phyloP scores from a whole-genome alignment of 2,888 invertebrate genomes.

The Drosophila pseudotakahashii region DNA sequence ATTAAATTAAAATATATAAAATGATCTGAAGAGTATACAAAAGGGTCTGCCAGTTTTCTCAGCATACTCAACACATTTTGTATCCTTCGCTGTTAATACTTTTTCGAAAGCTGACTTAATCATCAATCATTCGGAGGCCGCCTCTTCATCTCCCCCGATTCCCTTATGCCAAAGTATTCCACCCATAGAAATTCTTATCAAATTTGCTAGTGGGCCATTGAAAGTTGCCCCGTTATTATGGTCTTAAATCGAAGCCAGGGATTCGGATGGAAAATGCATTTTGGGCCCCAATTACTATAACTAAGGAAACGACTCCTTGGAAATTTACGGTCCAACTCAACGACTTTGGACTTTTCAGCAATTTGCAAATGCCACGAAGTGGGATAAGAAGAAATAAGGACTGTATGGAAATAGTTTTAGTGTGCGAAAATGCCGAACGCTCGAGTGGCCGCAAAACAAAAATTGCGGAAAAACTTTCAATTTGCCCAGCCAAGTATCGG shows the following conservation, averaged over 20 bases:
- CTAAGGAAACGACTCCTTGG: conserved; percentile 29
- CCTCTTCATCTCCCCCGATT: not conserved
- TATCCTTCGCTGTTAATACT: conserved; percentile 35
- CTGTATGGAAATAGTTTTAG: conserved; percentile 56
- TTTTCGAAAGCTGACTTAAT: conserved; percentile 31
- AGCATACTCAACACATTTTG: conserved; percentile 1
- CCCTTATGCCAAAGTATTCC: conserved; percentile 18
- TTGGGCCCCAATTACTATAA: conserved; percentile 47
- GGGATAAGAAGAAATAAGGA: conserved; percentile 25
- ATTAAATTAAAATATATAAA: not conserved
- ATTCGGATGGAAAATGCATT: conserved; percentile 28
- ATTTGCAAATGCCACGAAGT: conserved; percentile 46
- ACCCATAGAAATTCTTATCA: conserved; percentile 26
- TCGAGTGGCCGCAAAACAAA: conserved; percentile 50
- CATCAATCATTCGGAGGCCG: conserved; percentile 41
- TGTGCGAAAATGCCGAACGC: conserved; percentile 45
- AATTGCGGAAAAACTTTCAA: conserved; percentile 66
- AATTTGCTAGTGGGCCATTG: conserved; percentile 28
- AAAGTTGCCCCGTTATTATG: conserved; percentile 11
- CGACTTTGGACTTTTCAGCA: conserved; percentile 62
- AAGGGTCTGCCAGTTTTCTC: too few relatives aligned
- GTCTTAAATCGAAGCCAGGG: conserved; percentile 20
- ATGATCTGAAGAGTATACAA: conserved; percentile 3
- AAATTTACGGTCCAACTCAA: conserved; percentile 55
- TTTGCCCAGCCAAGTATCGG: conserved; percentile 63